Base-by-base conservation (phyloP, 2,113 vertebrate genomes). In the Lampris megalopsis region DNA sequence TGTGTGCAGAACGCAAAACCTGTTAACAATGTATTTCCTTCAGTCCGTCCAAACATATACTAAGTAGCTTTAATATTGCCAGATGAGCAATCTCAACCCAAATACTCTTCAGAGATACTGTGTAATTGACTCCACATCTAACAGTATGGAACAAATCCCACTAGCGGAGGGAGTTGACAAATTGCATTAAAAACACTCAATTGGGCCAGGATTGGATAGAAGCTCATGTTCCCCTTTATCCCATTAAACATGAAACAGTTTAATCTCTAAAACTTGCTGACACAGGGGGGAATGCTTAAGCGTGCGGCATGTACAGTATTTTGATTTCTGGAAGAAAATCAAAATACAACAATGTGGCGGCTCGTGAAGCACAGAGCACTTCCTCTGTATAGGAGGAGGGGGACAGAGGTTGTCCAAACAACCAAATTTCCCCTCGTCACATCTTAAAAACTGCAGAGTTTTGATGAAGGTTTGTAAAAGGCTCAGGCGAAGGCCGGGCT, bases 111-210 rank as follows among this genome's bases (percentile, higher is more conserved):
- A 82, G 92, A 94, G 91, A 94, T 94, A 90, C 88, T 89, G 85
- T 94, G 94, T 95, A 95, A 95, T 95, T 95, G 93, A 95, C 93
- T 94, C 93, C 90, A 91, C 93, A 92, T 95, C 93, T 94, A 95
- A 95, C 92, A 94, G 93, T 94, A 95, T 93, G 94, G 94, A 95
- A 95, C 94, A 95, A 95, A 95, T 95, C 93, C 94, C 92, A 92
- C 91, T 91, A 91, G 93, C 92, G 85, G 85, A 93, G 90, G 93
- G 90, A 94, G 91, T 92, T 91, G 88, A 92, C 93, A 94, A 95
- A 95, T 95, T 95, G 93, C 94, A 94, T 94, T 94, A 93, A 94
- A 94, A 94, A 93, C 88, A 94, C 90, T 94, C 92, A 95, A 93
- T 93, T 93, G 92, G 92, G 83, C 92, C 93, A 90, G 93, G 94